A percentile compares a stretch with the other conserved stretches of the same genome.
These are phyloP conservation scores for Manis javanica DNA, from an alignment of 2,797 vertebrate genomes.

Conservation along the genomic window DNA sequence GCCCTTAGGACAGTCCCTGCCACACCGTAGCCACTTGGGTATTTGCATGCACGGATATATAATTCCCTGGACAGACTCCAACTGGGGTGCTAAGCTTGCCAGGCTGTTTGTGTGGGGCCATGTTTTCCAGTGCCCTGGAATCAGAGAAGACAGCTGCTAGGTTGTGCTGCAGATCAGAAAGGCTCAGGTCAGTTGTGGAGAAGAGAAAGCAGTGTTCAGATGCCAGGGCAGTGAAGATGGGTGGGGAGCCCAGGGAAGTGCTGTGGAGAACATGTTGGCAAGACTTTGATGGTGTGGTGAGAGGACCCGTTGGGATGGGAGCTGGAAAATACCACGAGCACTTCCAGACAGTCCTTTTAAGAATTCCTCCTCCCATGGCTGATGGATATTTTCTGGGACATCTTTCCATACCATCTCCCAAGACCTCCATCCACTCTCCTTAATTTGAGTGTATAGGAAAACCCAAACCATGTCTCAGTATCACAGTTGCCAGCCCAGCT, in stretches of 20 bases:
- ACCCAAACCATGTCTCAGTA: not conserved
- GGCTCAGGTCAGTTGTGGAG: not conserved
- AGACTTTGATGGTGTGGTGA: not conserved
- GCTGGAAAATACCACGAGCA: not conserved
- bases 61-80: not conserved
- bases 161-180: not conserved
- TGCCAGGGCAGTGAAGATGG: not conserved
- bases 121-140: not conserved
- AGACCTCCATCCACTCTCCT: not conserved
- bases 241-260: not conserved
- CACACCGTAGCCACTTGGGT: rapidly evolving
- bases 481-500: not conserved
- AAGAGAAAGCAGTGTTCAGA: not conserved
- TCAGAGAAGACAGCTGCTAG: not conserved
- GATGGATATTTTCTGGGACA: not conserved
- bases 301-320: not conserved
- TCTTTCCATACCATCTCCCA: not conserved
- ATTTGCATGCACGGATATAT: not conserved
- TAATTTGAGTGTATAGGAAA: not conserved
- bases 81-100: not conserved
- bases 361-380: not conserved
- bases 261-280: not conserved
- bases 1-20: not conserved
- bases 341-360: not conserved
- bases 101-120: not conserved